Base-by-base conservation (phyloP, 2,888 invertebrate species). In the Koerneria pararmatus region DNA sequence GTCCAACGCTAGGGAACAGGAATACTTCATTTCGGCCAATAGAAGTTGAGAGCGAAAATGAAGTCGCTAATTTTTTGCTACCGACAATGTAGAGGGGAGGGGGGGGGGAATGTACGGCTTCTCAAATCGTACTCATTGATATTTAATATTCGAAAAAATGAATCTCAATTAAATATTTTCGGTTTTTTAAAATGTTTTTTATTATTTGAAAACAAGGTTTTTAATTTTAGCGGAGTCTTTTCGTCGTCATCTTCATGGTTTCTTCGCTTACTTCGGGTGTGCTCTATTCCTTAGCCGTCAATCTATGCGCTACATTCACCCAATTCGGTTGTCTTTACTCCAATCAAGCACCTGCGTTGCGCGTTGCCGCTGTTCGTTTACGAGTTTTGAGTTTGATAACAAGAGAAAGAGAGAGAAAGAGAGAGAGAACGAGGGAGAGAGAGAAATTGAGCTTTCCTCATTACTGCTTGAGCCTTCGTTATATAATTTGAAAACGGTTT, bases 291-390 rank as follows among this genome's bases (percentile, higher is more conserved):
- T 41, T 64, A 6, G 64, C 54, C 22, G 15, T 11, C 8, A 29
- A 53, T 22, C 8, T 6, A 3, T 70, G 70, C 57, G 48, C 56
- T 27, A 54, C 67, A 27, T 70, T 63, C 63, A 68, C 63, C 46
- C 65, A 68, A 22, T 68, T 49, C 51, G 70, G 70, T 11, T 70
- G 70, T 46, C 66, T 70, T 56, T 58, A 62, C 31, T 53, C 60
- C 2, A 54, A 60, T 37, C 54, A 68, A 27, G 66, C 70, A 15
- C 63, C 70, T 5, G 62, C 63, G 8, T 59, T 68, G 54, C 68
- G 64, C 54, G 54, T 70, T 15, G 70, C 70, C 1, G 70, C 70
- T 1, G 70, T 70, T 29, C 34, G 70, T 68, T 4, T 15, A 37
- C 1, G 37, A 19, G n/a, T 31, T 60, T 57, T 31, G 19, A 24